Base-by-base conservation (phyloP, 2,888 invertebrate species). In the Tiliacea citrago region DNA sequence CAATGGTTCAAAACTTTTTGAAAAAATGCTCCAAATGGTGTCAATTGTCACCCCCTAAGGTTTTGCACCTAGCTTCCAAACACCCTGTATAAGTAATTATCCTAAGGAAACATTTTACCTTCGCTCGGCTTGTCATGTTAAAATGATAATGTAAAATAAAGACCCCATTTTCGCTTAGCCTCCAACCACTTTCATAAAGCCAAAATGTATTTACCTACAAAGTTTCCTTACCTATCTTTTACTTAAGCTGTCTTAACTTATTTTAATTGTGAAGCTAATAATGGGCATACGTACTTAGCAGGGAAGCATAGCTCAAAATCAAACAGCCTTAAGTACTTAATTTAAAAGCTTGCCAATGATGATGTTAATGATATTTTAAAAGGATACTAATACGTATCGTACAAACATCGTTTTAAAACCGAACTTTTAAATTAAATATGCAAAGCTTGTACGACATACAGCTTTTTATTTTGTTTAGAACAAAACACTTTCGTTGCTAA, bases 191-290 rank as follows among this genome's bases (percentile, higher is more conserved):
- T 77, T 57, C 24, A 47, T 60, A 29, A 67, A 77, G 47, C 39
- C 21, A 47, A 75, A 55, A 57, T 47, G 47, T 55, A 53, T 63
- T 29, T 73, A 57, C 35, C 58, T 58, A 61, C 21, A 35, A 79
- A 42, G 29, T 73, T 73, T 61, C 47, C 6, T n/a, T 61, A 21
- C 42, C 73, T 79, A 24, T 76, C 12, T 55, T 62, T 79, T 53
- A 57, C 57, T 55, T 53, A 58, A 47, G 62, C 57, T 78, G 47
- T 67, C 29, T 60, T 65, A 66, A 55, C 47, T 53, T 47, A 60
- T 75, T 61, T 79, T 53, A 79, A 75, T 76, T 73, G 73, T 73
- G 47, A 35, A 61, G 47, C 12, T 53, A 39, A 61, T 76, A 79
- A 61, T 61, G 29, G 60, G 18, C 21, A n/a, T 29, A 53, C 18